Base-by-base conservation (phyloP, 2,113 vertebrate species). In the Sciurus niger region DNA sequence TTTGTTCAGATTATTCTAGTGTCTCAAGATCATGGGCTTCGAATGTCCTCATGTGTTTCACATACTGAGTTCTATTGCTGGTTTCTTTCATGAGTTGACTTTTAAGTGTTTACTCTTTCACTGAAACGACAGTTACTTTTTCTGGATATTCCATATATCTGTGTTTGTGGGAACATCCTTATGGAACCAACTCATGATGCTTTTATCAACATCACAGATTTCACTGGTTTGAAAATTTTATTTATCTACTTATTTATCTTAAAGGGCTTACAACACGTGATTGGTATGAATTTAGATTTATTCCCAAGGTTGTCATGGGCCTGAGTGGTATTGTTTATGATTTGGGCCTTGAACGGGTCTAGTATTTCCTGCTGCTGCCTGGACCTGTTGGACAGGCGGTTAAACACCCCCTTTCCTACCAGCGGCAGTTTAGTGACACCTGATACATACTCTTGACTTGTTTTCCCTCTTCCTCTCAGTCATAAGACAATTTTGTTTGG, bases 1-100 rank as follows among this genome's bases (percentile, higher is more conserved):
- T 86, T 90, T 30, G 55, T 55, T 93, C 73, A 79, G 40, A 65
- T 84, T 78, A 84, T 63, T 65, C 70, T 63, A 34, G 13, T n/a
- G 28, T 46, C 34, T 53, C 37, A 72, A 65, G 16, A 20, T 84
- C 40, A 60, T 10, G 40, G 25, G 32, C 28, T 88, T 72, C 30
- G 18, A 22, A 34, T 77, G 63, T 70, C 78, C 28, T 60, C 4
- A 2, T 60, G 18, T 16, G 24, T 58, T 89, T 89, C 18, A 40
- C 8, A 11, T 43, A 63, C 34, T 84, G 20, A 53, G 0, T 30
- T 37, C 9, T 32, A 12, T 30, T 16, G 73, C 13, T 18, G 14
- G 43, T 60, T 77, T 78, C 25, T 70, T 60, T 60, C 37, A 6
- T 70, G 70, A 9, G 6, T 22, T 91, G 43, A 14, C 68, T 12